A percentile compares a stretch with the other conserved stretches of the same genome.
phyloP scores from a whole-genome alignment of 2,888 invertebrate genomes.

The Eugnorisma glareosa region DNA sequence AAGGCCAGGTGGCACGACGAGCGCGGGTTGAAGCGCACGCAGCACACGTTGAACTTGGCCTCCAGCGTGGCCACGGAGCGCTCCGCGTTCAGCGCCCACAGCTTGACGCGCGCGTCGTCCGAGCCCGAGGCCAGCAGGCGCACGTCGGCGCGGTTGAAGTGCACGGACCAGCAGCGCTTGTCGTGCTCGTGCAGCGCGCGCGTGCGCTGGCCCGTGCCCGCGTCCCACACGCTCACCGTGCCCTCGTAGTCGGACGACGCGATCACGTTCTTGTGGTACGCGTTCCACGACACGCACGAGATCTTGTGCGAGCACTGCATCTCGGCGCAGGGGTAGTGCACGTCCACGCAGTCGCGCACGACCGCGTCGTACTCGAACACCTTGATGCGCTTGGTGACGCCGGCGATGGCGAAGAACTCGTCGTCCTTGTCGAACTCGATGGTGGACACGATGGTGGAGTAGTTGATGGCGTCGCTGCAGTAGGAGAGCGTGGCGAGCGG shows the following conservation, averaged over 20 bases:
- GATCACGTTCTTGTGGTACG: constrained; percentile 95
- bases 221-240: constrained; percentile 98
- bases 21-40: constrained; percentile 93
- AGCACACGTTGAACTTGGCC: constrained; percentile 98
- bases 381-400: constrained; percentile 98
- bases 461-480: constrained; percentile 96
- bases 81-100: constrained; percentile 97
- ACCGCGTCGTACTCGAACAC: constrained; percentile 97
- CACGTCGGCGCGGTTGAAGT: constrained; percentile 97
- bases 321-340: constrained; percentile 97
- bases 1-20: constrained; percentile 97
- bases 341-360: constrained; percentile 95
- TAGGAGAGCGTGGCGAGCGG: constrained; percentile 97
- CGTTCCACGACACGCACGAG: constrained; percentile 98
- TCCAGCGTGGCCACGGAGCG: constrained; percentile 95
- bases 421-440: constrained; percentile 99
- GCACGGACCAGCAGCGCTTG: constrained; percentile 98
- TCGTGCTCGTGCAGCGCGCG: constrained; percentile 96
- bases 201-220: constrained; percentile 93
- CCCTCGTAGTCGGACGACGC: constrained; percentile 99
- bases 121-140: constrained; percentile 97
- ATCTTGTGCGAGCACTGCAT: constrained; percentile 98
- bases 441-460: constrained; percentile 96
- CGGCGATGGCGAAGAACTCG: constrained; percentile 98
- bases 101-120: constrained; percentile 97